These are phyloP conservation scores for Sebastes aleutianus DNA, from an alignment of 2,797 vertebrate species.

Conservation along the genomic window DNA sequence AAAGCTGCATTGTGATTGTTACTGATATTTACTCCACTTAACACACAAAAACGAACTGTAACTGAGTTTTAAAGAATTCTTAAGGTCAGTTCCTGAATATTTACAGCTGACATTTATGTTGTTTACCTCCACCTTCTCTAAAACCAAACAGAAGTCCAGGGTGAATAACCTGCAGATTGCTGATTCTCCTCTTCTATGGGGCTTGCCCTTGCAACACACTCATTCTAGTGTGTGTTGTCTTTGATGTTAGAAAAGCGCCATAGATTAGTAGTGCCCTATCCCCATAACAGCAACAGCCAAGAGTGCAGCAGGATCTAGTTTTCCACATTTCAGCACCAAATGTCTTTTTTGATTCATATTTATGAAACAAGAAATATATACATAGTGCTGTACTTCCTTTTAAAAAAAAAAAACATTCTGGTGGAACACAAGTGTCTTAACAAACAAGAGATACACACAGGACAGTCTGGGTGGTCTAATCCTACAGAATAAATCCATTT, in stretches of 20 bases:
- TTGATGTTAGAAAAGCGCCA: background rate
- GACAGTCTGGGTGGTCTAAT: conserved; percentile 20
- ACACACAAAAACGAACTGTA: background rate
- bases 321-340: background rate
- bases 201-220: background rate
- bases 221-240: background rate
- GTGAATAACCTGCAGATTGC: background rate
- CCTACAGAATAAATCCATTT: conserved; percentile 42
- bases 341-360: background rate
- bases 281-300: background rate
- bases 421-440: background rate
- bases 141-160: background rate
- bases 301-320: background rate
- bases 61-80: background rate
- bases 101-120: background rate
- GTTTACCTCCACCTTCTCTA: background rate
- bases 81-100: background rate
- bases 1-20: background rate
- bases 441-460: background rate
- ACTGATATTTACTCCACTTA: background rate
- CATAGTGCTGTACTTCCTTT: background rate
- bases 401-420: background rate
- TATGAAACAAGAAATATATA: background rate
- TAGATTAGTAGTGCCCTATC: background rate
- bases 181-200: background rate